Conservation (phyloP, 2,797 vertebrate genomes). For the Psittacula derbiana region DNA sequence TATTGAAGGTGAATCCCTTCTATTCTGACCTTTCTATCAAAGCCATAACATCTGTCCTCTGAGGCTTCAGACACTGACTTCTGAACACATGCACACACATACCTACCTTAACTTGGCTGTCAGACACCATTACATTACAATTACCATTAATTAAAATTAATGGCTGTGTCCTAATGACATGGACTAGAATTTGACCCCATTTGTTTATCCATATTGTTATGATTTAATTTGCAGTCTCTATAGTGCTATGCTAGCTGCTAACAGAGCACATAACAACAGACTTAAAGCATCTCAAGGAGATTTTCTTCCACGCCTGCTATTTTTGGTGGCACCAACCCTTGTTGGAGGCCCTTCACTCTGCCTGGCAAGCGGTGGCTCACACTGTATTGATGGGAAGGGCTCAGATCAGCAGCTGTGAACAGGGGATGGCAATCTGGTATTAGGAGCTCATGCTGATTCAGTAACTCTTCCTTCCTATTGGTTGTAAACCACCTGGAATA, state of each 20-base stretch:
- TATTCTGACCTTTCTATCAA: background rate
- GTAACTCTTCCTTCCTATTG: background rate
- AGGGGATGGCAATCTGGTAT: background rate
- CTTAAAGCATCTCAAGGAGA: background rate
- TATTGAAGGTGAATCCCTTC: too few relatives aligned
- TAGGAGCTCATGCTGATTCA: background rate
- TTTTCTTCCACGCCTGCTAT: background rate
- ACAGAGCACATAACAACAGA: background rate
- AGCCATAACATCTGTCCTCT: background rate
- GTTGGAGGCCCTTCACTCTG: background rate
- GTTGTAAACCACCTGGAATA: background rate
- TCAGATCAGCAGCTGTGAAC: background rate
- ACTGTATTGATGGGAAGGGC: background rate
- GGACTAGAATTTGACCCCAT: background rate
- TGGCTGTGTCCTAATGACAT: background rate
- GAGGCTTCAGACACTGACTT: background rate
- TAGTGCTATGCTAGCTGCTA: background rate
- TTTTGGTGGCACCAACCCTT: background rate
- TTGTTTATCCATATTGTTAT: background rate
- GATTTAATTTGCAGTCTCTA: background rate
- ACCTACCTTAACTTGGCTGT: background rate
- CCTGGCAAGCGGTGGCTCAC: accelerated
- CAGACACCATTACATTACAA: background rate
- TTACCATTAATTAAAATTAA: background rate
- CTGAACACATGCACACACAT: accelerated